Evolutionary conservation across 2,888 invertebrate genomes (phyloP).

Genomic region (Tachina lurida): DNA sequence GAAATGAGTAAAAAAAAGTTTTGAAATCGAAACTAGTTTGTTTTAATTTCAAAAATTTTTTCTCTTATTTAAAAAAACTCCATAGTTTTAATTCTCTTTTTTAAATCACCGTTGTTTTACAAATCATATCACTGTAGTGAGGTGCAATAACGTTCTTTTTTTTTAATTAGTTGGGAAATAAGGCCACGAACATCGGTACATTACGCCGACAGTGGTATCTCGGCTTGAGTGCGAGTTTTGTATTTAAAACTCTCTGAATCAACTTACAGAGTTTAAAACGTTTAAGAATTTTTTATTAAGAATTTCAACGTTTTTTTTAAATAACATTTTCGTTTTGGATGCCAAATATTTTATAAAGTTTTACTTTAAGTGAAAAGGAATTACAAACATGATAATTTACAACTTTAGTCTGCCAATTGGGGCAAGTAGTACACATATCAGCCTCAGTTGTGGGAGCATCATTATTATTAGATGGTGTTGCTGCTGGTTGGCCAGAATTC

Average conservation of each 20-base stretch:
- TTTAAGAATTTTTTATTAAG: not conserved
- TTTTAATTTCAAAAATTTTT: not conserved
- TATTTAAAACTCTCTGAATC: not conserved
- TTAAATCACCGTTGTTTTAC: no score
- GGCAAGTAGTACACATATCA: constrained; percentile 81
- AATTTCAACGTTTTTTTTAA: not conserved
- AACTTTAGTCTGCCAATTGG: constrained; percentile 81
- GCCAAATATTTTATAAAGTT: constrained; percentile 8
- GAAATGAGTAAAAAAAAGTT: not conserved
- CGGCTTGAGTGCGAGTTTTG: no score
- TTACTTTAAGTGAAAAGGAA: constrained; percentile 1
- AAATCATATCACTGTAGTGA: no score
- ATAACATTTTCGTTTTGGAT: constrained; percentile 7
- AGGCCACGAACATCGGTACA: no score
- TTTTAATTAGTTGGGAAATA: no score
- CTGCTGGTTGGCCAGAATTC: constrained; percentile 4
- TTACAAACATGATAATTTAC: not conserved
- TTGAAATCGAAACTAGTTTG: not conserved
- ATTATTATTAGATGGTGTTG: constrained; percentile 5
- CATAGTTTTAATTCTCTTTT: not conserved
- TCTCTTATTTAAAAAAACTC: not conserved
- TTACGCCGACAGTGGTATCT: no score
- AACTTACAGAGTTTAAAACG: not conserved
- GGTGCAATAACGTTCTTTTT: no score
- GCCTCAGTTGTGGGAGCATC: constrained; percentile 72